Percentiles rank a stretch among this genome's conserved stretches.
phyloP scores from a whole-genome alignment of 2,113 vertebrate genomes.

The Micronycteris hirsuta region DNA sequence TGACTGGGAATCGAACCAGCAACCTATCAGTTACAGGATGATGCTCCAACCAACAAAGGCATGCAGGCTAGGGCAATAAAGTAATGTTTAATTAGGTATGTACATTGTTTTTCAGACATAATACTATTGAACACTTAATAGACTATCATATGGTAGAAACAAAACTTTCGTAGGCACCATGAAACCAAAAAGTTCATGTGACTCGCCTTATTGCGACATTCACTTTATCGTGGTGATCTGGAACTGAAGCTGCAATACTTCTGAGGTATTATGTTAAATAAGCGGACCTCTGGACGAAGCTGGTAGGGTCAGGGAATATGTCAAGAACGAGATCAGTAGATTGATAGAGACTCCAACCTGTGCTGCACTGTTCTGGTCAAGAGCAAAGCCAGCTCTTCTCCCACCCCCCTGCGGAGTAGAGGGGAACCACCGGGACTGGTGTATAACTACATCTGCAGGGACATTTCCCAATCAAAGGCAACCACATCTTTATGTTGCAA shows the following conservation, averaged over 20 bases:
- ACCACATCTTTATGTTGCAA: not conserved
- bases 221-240: not conserved
- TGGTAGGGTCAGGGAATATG: not conserved
- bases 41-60: no score
- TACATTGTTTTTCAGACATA: not conserved
- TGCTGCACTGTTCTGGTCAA: not conserved
- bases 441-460: not conserved
- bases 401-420: no score
- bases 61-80: not conserved
- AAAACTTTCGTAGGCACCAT: not conserved
- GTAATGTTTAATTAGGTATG: not conserved
- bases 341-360: not conserved
- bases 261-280: not conserved
- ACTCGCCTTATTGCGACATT: not conserved
- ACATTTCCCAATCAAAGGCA: not conserved
- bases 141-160: not conserved
- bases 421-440: not conserved
- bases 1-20: no score
- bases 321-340: not conserved
- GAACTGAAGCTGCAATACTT: not conserved
- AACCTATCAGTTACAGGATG: no score
- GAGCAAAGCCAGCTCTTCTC: not conserved
- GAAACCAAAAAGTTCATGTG: not conserved
- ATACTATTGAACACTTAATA: not conserved
- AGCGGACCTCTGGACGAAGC: not conserved